Evolutionary conservation across 2,113 vertebrate genomes (phyloP).

Genomic region (Balaeniceps rex): DNA sequence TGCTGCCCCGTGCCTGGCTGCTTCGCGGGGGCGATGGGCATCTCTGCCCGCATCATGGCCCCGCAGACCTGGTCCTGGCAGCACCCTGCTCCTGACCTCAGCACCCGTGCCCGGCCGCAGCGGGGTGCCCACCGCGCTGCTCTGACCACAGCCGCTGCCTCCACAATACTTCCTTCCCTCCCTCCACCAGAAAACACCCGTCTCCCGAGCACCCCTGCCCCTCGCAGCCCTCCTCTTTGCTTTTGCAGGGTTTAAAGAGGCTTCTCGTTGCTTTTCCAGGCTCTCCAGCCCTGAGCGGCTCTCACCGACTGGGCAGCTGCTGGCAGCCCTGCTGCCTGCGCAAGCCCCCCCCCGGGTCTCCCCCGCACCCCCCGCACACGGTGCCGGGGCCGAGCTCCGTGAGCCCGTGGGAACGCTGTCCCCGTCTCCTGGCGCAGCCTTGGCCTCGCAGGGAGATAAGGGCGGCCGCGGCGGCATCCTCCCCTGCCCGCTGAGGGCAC

Average conservation of each 20-base stretch:
- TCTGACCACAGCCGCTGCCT: not conserved
- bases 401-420: not conserved
- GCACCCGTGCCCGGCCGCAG: not conserved
- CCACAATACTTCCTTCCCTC: not conserved
- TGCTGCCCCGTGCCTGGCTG: rapidly evolving
- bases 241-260: not conserved
- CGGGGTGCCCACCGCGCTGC: not conserved
- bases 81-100: not conserved
- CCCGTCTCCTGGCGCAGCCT: not conserved
- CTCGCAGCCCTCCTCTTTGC: not conserved
- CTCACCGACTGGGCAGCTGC: not conserved
- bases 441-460: not conserved
- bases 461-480: not conserved
- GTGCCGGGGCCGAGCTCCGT: not conserved
- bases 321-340: not conserved
- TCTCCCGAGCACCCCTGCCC: not conserved
- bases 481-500: not conserved
- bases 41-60: not conserved
- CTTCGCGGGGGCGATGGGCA: rapidly evolving
- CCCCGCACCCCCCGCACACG: rapidly evolving
- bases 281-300: not conserved
- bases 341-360: not conserved
- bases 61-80: not conserved
- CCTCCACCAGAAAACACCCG: not conserved
- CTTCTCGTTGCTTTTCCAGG: not conserved